Conservation (phyloP, 2,113 vertebrate genomes). For the Campylomormyrus numenius region DNA sequence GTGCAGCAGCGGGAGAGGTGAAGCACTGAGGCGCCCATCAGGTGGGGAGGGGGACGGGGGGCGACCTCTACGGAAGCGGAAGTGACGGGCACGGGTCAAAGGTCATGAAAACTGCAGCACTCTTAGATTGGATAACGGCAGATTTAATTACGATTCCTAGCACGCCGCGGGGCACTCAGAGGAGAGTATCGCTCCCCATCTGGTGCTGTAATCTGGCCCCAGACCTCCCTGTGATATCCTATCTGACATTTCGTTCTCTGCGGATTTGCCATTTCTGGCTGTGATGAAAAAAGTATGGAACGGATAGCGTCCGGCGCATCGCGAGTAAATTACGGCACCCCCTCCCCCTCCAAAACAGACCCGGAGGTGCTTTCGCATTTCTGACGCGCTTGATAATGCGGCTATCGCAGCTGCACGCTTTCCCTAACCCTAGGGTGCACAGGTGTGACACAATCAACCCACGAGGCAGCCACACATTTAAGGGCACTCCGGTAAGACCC, state of each 20-base stretch:
- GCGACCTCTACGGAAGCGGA: neutral
- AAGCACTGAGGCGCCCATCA: neutral
- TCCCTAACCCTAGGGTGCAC: neutral
- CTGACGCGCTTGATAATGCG: neutral
- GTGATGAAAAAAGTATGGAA: neutral
- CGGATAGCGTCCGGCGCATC: neutral
- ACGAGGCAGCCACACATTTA: neutral
- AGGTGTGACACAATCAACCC: neutral
- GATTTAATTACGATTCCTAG: neutral
- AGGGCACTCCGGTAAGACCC: neutral
- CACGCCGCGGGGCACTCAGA: neutral
- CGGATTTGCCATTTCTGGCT: neutral
- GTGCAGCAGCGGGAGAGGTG: neutral
- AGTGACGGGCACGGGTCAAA: neutral
- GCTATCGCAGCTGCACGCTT: neutral
- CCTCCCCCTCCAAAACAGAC: neutral
- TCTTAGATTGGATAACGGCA: neutral
- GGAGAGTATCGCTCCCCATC: neutral
- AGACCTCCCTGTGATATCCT: constrained; percentile 1
- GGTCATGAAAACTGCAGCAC: neutral
- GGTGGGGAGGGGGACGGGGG: neutral
- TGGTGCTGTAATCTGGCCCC: neutral
- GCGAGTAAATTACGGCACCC: neutral
- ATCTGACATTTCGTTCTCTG: constrained; percentile 3
- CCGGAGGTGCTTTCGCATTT: neutral